phyloP scores from a whole-genome alignment of 2,113 vertebrate species.

The Delphinus delphis region DNA sequence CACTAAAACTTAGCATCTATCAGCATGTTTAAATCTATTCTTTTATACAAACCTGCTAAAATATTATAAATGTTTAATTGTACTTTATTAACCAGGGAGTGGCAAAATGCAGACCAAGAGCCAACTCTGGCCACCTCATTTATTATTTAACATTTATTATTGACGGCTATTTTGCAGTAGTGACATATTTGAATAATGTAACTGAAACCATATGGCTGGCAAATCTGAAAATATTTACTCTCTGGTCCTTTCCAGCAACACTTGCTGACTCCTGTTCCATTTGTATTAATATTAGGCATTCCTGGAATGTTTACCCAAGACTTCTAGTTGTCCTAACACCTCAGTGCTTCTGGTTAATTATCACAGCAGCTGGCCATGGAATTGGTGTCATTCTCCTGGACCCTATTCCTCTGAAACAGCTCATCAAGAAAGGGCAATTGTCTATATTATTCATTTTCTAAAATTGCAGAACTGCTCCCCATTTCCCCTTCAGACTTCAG shows the following conservation, averaged over 20 bases:
- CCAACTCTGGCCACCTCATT: not conserved
- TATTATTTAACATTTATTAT: not conserved
- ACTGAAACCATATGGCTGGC: not conserved
- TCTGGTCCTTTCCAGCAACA: not conserved
- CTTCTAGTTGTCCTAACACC: not conserved
- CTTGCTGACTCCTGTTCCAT: not conserved
- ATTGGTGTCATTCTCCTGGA: not conserved
- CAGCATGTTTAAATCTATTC: not conserved
- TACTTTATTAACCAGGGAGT: not conserved
- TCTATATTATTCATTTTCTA: not conserved
- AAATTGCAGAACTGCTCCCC: not conserved
- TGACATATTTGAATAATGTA: not conserved
- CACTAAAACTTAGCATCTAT: not conserved
- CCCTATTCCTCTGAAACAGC: not conserved
- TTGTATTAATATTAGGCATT: not conserved
- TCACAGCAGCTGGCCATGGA: not conserved
- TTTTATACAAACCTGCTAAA: not conserved
- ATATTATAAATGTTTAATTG: not conserved
- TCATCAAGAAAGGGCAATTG: not conserved
- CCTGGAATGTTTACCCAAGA: not conserved
- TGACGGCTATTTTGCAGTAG: not conserved
- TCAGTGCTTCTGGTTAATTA: not conserved
- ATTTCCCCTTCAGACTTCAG: not conserved
- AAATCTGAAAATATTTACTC: conserved; percentile 7
- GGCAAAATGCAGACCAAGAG: not conserved